Base-by-base conservation (phyloP, 2,888 invertebrate species). In the Eugnorisma glareosa region DNA sequence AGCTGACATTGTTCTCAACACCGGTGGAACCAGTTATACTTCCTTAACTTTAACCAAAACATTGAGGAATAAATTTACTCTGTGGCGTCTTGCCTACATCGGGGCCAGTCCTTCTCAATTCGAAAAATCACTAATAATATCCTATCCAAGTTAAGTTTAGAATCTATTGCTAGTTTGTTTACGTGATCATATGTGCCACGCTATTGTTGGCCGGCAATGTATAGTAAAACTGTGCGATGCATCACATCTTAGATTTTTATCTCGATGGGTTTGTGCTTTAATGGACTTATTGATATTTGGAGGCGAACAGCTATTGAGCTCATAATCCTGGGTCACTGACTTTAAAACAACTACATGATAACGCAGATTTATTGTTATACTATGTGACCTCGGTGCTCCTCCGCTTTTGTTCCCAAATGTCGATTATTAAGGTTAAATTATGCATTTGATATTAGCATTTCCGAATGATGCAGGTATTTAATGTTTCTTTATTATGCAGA, bases 241-340 rank as follows among this genome's bases (percentile, higher is more conserved):
- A 67, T 69, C 66, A 69, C 28, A 35, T 67, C 28, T 61, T 67
- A 45, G 21, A 51, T 37, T 35, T 64, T 48, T 24, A 48, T 67
- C 18, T 57, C 37, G 59, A 69, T 48, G 43, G 45, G 63, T 45
- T 43, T 43, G 61, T 73, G 15, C 6, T 70, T 67, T 45, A 67
- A 61, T 67, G 37, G 51, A 40, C 72, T 76, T 59, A 76, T 86
- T 81, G 73, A 79, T 83, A 86, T 84, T 86, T 84, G 51, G 74
- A 84, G 64, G 77, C 71, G 66, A 78, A 43, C 74, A 67, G 61
- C 64, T 75, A 45, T 63, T 15, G 24, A 63, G n/a, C 35, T 63
- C 18, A 57, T 73, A 57, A 15, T 31, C 68, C 15, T 78, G 43
- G 86, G 77, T 86, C 72, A 81, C 59, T 77, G 75, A 85, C 78